phyloP scores from a whole-genome alignment of 2,888 invertebrate genomes.

The Zygogramma bicolorata region DNA sequence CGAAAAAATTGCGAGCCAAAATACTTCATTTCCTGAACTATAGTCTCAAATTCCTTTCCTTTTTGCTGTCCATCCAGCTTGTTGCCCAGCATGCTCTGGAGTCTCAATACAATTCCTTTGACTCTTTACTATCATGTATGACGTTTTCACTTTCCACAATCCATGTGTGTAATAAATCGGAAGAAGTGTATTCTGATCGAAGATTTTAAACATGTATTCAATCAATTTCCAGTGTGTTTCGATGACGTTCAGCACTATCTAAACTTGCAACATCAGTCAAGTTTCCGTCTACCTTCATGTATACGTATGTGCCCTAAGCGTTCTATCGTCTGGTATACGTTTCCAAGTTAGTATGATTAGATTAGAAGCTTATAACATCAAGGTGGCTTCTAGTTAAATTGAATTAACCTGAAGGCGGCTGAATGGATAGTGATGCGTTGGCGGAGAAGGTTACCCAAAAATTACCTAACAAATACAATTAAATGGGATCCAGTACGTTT shows the following conservation, averaged over 20 bases:
- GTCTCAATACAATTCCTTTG: too few species aligned
- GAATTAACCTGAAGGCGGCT: conserved; percentile 7
- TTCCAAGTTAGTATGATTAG: conserved; percentile 15
- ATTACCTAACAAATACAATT: background rate
- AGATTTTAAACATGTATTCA: too few species aligned
- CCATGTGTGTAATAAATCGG: too few species aligned
- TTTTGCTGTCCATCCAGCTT: too few species aligned
- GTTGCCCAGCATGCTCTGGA: too few species aligned
- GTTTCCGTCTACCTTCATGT: background rate
- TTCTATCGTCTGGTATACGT: background rate
- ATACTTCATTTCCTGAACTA: too few species aligned
- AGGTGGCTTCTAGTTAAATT: conserved; percentile 16
- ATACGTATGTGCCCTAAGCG: background rate
- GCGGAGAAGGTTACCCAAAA: background rate
- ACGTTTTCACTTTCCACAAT: too few species aligned
- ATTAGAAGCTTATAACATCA: conserved; percentile 18
- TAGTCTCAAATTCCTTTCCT: too few species aligned
- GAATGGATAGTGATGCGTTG: background rate
- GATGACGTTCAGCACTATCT: background rate
- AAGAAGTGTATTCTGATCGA: too few species aligned
- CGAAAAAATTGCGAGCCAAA: too few species aligned
- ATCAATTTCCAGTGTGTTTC: background rate
- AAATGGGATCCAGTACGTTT: background rate
- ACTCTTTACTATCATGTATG: too few species aligned
- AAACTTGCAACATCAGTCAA: background rate